Conservation (phyloP, 2,888 invertebrate species). For the Adela reaumurella region DNA sequence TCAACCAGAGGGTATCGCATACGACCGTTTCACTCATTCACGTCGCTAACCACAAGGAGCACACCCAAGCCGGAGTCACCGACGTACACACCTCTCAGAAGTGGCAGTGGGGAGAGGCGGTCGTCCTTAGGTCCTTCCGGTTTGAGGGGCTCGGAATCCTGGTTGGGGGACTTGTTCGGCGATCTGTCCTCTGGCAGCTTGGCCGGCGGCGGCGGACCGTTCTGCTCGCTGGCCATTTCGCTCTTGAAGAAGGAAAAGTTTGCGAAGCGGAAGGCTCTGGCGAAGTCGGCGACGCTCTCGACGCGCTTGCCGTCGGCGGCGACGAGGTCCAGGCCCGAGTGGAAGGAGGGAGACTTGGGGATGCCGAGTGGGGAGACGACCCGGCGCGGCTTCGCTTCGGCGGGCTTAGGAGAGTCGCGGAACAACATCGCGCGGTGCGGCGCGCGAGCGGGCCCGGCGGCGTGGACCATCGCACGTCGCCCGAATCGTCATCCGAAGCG, state of each 20-base stretch:
- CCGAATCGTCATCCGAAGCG: conserved; percentile 16
- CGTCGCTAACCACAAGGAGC: no score
- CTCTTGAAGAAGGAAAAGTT: conserved; percentile 24
- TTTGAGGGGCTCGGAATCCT: conserved; percentile 4
- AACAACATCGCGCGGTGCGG: conserved; percentile 47
- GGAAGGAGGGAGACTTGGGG: conserved; percentile 85
- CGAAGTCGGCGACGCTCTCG: conserved; percentile 46
- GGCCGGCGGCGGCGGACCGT: conserved; percentile 23
- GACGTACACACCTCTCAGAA: conserved; percentile 39
- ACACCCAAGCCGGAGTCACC: no score
- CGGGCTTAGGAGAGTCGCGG: conserved; percentile 14
- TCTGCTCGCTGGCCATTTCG: conserved; percentile 33
- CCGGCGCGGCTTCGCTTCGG: conserved; percentile 50
- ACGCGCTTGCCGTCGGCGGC: conserved; percentile 51
- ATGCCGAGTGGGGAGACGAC: conserved; percentile 66
- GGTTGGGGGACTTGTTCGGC: conserved; percentile 11
- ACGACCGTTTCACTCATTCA: no score
- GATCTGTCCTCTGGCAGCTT: conserved; percentile 43
- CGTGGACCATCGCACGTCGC: conserved; percentile 48
- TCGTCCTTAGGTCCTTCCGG: conserved; percentile 37
- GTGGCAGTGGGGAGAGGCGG: conserved; percentile 49
- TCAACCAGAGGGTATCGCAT: no score
- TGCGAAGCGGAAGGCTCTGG: conserved; percentile 48
- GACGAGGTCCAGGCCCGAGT: conserved; percentile 79
- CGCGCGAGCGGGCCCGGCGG: conserved; percentile 45